phyloP scores from a whole-genome alignment of 2,888 invertebrate species.

The Morinoia aosen region DNA sequence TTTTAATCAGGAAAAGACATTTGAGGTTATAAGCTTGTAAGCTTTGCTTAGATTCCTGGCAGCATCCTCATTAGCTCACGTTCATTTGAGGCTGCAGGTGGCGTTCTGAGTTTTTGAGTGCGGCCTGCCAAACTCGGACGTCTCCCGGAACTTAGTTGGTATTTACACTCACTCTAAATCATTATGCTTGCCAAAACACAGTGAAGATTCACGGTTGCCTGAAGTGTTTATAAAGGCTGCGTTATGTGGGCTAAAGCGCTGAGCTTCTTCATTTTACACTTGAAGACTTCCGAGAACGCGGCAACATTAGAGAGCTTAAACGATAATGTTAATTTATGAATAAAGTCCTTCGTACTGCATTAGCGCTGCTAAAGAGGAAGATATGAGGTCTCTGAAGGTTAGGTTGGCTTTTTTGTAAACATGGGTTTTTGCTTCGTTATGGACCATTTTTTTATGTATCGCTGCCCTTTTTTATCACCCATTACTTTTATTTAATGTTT shows the following conservation, averaged over 20 bases:
- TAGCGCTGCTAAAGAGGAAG: no score
- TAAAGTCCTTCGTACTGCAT: no score
- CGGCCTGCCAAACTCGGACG: neutral
- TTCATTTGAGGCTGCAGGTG: neutral
- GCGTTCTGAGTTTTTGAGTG: neutral
- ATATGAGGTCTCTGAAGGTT: no score
- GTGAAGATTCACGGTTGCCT: neutral
- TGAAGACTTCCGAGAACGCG: neutral
- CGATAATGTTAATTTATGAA: no score
- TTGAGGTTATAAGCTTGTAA: neutral
- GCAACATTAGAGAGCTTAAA: neutral
- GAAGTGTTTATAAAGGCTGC: neutral
- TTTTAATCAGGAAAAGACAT: neutral
- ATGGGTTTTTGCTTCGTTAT: no score
- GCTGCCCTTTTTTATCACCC: no score
- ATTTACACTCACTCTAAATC: neutral
- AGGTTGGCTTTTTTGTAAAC: no score
- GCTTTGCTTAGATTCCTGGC: neutral
- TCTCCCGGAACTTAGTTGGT: neutral
- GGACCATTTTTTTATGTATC: no score
- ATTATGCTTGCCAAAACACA: neutral
- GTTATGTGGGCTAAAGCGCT: neutral
- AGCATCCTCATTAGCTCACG: neutral
- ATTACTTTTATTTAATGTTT: no score
- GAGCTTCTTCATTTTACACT: neutral